A percentile compares a stretch with the other conserved stretches of the same genome.
Conservation (phyloP, 2,797 vertebrate species). For the Paguma larvata region DNA sequence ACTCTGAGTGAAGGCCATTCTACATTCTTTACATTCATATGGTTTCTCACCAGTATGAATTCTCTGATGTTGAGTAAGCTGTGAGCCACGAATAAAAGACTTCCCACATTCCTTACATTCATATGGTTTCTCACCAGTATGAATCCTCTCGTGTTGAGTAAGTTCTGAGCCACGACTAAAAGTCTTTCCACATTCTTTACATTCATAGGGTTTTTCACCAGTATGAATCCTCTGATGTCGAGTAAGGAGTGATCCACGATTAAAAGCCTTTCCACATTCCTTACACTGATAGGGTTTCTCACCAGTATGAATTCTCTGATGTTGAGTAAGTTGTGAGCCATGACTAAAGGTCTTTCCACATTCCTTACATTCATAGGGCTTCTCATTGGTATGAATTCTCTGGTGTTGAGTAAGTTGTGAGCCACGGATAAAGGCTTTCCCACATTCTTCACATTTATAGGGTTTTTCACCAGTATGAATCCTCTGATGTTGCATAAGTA, state of each 20-base stretch:
- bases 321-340: slow-evolving; percentile 82
- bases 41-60: slow-evolving; percentile 86
- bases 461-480: slow-evolving; percentile 85
- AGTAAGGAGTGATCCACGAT: slow-evolving; percentile 83
- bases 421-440: slow-evolving; percentile 82
- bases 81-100: slow-evolving; percentile 85
- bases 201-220: slow-evolving; percentile 85
- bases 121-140: slow-evolving; percentile 86
- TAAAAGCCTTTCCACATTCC: slow-evolving; percentile 84
- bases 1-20: slow-evolving; percentile 85
- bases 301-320: slow-evolving; percentile 83
- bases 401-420: slow-evolving; percentile 84
- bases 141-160: slow-evolving; percentile 84
- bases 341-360: slow-evolving; percentile 81
- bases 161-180: slow-evolving; percentile 86
- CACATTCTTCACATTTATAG: slow-evolving; percentile 83
- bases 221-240: slow-evolving; percentile 84
- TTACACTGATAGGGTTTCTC: slow-evolving; percentile 82
- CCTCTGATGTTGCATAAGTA: slow-evolving; percentile 85
- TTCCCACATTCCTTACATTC: slow-evolving; percentile 85
- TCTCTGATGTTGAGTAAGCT: slow-evolving; percentile 84
- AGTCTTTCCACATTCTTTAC: slow-evolving; percentile 84
- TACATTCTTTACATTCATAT: slow-evolving; percentile 83
- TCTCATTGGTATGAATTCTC: slow-evolving; percentile 85
- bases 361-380: slow-evolving; percentile 84